phyloP scores from a whole-genome alignment of 2,888 invertebrate genomes.

The Tetragnatha montana region DNA sequence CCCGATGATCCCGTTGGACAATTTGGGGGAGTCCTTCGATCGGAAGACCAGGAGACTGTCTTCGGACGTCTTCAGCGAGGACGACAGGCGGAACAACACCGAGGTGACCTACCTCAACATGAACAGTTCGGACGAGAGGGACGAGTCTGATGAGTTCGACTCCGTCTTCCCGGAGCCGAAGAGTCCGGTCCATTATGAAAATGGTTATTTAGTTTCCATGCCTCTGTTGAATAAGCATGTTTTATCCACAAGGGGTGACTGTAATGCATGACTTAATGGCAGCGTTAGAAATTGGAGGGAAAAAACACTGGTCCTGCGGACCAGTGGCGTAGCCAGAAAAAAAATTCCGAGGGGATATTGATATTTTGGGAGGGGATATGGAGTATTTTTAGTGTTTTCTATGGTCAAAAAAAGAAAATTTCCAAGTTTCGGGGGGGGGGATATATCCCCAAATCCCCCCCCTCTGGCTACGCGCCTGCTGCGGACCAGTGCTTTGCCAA shows the following conservation, averaged over 20 bases:
- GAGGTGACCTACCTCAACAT: conserved; percentile 52
- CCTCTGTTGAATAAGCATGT: conserved; percentile 46
- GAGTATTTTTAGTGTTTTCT: too few species aligned
- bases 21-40: background rate
- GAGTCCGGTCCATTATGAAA: conserved; percentile 30
- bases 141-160: conserved; percentile 53
- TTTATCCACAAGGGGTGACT: background rate
- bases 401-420: too few species aligned
- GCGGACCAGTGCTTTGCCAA: too few species aligned
- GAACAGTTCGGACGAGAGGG: conserved; percentile 39
- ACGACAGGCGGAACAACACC: conserved; percentile 13
- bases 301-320: too few species aligned
- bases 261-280: conserved; percentile 47
- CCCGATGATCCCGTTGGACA: conserved; percentile 72
- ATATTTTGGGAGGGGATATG: too few species aligned
- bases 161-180: conserved; percentile 53
- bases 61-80: conserved; percentile 41
- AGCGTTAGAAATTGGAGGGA: too few species aligned
- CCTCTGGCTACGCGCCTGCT: too few species aligned
- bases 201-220: conserved; percentile 66
- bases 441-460: too few species aligned
- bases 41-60: conserved; percentile 2
- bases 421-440: too few species aligned
- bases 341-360: too few species aligned
- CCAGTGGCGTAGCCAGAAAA: too few species aligned